phyloP scores from a whole-genome alignment of 2,113 vertebrate genomes.

The Hydrolagus affinis region DNA sequence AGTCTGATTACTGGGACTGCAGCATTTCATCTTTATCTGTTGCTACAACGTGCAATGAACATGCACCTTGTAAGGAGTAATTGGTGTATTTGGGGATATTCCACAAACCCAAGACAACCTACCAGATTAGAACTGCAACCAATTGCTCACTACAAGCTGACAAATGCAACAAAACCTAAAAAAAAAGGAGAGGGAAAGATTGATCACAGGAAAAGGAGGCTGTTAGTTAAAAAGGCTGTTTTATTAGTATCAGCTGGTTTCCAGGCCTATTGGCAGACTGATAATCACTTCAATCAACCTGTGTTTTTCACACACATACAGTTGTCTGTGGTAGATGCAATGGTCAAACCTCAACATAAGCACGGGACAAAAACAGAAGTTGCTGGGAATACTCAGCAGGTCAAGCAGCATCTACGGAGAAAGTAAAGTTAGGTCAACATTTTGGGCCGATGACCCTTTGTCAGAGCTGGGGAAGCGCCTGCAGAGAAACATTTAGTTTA shows the following conservation, averaged over 20 bases:
- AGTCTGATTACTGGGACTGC: not conserved
- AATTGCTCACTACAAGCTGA: not conserved
- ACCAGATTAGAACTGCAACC: not conserved
- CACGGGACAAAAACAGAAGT: no score
- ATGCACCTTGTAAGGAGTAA: not conserved
- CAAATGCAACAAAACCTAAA: not conserved
- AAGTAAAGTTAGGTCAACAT: no score
- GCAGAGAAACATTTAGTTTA: not conserved
- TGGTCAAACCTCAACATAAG: not conserved
- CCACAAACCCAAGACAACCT: not conserved
- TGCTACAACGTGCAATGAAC: not conserved
- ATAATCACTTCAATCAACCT: slow-evolving; percentile 24
- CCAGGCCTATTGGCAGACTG: slow-evolving; percentile 11
- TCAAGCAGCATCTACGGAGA: no score
- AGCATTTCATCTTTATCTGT: not conserved
- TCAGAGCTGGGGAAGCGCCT: no score
- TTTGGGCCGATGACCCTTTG: no score
- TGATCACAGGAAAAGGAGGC: slow-evolving; percentile 41
- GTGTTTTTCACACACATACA: slow-evolving; percentile 5
- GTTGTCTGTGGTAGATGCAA: not conserved
- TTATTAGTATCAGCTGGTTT: slow-evolving; percentile 44
- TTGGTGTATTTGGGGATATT: not conserved
- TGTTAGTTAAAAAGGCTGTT: slow-evolving; percentile 35
- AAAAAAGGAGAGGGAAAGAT: slow-evolving; percentile 35
- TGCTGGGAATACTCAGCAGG: no score